phyloP scores from a whole-genome alignment of 2,113 vertebrate genomes.

The Thunnus maccoyii region DNA sequence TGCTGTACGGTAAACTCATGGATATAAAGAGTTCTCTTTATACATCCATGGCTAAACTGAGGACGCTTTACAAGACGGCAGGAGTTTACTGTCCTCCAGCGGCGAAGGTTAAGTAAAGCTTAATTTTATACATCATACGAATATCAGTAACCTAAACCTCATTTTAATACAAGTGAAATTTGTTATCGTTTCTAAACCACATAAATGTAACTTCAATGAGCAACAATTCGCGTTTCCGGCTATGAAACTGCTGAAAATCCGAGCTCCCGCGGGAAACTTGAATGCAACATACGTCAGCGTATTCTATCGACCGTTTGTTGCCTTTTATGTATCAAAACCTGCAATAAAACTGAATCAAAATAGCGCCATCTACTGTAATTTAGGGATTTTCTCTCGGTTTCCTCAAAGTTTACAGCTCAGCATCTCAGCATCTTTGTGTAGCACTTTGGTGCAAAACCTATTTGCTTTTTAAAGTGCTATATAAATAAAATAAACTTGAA shows the following conservation, averaged over 20 bases:
- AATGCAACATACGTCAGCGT: constrained; percentile 23
- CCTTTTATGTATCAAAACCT: too few relatives aligned
- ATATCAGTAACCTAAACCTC: fast-evolving
- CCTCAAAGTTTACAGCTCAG: too few relatives aligned
- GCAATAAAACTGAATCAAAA: too few relatives aligned
- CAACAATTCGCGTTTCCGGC: fast-evolving
- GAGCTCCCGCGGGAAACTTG: background rate
- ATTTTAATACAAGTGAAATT: background rate
- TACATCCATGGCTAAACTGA: background rate
- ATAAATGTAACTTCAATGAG: background rate
- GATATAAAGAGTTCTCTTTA: too few relatives aligned
- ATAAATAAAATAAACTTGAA: too few relatives aligned
- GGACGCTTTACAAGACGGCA: fast-evolving
- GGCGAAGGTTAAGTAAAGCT: background rate
- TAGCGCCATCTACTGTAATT: too few relatives aligned
- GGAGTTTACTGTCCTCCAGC: too few relatives aligned
- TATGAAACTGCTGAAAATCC: fast-evolving
- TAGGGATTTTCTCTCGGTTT: too few relatives aligned
- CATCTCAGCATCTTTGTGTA: too few relatives aligned
- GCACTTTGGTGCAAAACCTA: too few relatives aligned
- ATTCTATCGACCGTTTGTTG: background rate
- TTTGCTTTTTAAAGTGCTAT: too few relatives aligned
- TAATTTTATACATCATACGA: background rate
- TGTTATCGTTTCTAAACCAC: background rate
- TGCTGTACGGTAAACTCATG: fast-evolving